These are phyloP conservation scores for Elysia crispata DNA, from an alignment of 2,888 invertebrate genomes.

Conservation along the genomic window DNA sequence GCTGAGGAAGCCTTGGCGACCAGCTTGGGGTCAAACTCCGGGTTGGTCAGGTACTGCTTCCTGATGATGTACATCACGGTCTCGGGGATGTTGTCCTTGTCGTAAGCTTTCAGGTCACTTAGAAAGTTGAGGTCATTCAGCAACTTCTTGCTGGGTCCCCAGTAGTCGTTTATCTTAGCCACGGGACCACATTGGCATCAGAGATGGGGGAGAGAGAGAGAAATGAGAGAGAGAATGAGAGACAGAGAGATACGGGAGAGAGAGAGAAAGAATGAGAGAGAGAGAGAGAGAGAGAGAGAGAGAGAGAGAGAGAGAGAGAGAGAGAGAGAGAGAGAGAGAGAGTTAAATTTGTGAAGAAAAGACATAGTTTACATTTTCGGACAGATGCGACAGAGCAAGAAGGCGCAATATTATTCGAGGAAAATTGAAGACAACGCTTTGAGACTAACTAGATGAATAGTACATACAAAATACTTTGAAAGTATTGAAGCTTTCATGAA, in stretches of 20 bases:
- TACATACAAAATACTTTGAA: too few relatives aligned
- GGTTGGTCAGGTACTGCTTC: slow-evolving; percentile 86
- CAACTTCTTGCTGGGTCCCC: slow-evolving; percentile 90
- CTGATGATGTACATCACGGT: slow-evolving; percentile 85
- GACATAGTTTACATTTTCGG: too few relatives aligned
- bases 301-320: slow-evolving; percentile 6
- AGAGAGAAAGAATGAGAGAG: background rate
- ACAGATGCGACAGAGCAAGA: too few relatives aligned
- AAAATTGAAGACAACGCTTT: too few relatives aligned
- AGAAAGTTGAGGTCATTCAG: slow-evolving; percentile 90
- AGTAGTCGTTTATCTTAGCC: slow-evolving; percentile 85
- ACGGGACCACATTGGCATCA: background rate
- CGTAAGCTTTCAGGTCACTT: slow-evolving; percentile 86
- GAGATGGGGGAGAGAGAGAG: background rate
- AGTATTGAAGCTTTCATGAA: too few relatives aligned
- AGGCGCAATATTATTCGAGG: too few relatives aligned
- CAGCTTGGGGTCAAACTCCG: slow-evolving; percentile 77
- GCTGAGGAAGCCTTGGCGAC: slow-evolving; percentile 88
- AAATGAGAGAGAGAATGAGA: too few relatives aligned
- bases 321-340: too few relatives aligned
- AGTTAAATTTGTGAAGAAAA: too few relatives aligned
- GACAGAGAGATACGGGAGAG: too few relatives aligned
- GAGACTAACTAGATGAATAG: too few relatives aligned
- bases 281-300: slow-evolving; percentile 19
- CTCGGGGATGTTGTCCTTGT: slow-evolving; percentile 89